Percentiles rank a stretch among this genome's conserved stretches.
phyloP scores from a whole-genome alignment of 1,140 invertebrate genomes.

The Magallana angulata region DNA sequence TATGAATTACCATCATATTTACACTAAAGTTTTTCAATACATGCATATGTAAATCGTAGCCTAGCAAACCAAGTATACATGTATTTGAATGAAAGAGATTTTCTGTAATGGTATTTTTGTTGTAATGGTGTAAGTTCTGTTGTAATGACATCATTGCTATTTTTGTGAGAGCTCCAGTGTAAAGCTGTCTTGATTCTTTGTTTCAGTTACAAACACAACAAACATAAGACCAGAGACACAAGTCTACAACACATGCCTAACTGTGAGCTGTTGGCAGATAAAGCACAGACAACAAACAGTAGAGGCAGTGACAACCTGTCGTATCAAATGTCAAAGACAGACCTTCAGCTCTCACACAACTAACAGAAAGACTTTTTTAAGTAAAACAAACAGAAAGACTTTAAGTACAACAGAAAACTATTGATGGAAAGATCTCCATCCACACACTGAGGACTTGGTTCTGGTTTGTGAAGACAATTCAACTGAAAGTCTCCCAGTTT shows the following conservation, averaged over 20 bases:
- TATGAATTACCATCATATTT: no score
- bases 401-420: not conserved
- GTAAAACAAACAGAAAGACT: not conserved
- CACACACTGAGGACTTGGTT: no score
- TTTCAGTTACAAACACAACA: constrained; percentile 23
- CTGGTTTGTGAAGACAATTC: no score
- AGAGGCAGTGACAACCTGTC: not conserved
- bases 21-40: no score
- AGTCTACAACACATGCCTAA: not conserved
- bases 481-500: no score
- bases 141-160: no score
- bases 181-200: not conserved
- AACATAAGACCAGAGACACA: not conserved
- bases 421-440: not conserved
- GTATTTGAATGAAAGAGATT: no score
- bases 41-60: no score
- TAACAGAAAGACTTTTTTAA: not conserved
- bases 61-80: no score
- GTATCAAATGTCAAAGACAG: not conserved
- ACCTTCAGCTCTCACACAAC: not conserved
- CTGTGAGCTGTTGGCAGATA: not conserved
- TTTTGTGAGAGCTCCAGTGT: no score
- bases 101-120: no score
- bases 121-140: no score
- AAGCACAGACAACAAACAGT: not conserved